Base-by-base conservation (phyloP, 2,888 invertebrate genomes). In the Macaria notata region DNA sequence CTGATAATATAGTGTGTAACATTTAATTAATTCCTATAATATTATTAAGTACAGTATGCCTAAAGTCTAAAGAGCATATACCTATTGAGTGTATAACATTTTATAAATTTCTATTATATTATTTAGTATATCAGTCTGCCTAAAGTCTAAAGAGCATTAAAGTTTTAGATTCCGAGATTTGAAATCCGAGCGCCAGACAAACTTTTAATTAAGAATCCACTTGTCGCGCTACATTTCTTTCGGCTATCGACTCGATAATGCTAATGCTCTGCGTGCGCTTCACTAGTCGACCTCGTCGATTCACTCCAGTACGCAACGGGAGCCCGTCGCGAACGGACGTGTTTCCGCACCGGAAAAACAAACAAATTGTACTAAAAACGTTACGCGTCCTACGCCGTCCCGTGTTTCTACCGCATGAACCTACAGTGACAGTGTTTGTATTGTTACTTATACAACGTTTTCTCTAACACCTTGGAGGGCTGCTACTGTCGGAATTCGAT, bases 371-470 rank as follows among this genome's bases (percentile, higher is more conserved):
- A 68, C 49, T n/a, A 41, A 36, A 76, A 78, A 76, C 66, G 74
- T 76, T 73, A 75, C 83, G 83, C 82, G 85, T 86, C 83, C 83
- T 69, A 65, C 61, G 67, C 86, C 85, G 86, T 85, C 86, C 86
- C 68, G 66, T 73, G 63, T 78, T 81, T 76, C 66, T 71, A 78
- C 68, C 67, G 70, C 67, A 76, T 45, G 31, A 73, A 65, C 68
- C 45, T 59, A 42, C 44, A 75, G 73, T 75, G 72, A 64, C 60
- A 76, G 79, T 80, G 78, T 66, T 71, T 66, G 41, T 41, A n/a
- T 41, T 41, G 48, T 59, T 66, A n/a, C 43, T 39, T 41, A 46
- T 6, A 19, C 46, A 31, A 5, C 36, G 36, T 46, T 48, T 45
- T 51, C 50, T 52, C 53, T 60, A 45, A 47, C 44, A 49, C 55